A percentile compares a stretch with the other conserved stretches of the same genome.
Evolutionary conservation across 2,888 invertebrate species (phyloP).

Genomic region (Cheilosia grossa): DNA sequence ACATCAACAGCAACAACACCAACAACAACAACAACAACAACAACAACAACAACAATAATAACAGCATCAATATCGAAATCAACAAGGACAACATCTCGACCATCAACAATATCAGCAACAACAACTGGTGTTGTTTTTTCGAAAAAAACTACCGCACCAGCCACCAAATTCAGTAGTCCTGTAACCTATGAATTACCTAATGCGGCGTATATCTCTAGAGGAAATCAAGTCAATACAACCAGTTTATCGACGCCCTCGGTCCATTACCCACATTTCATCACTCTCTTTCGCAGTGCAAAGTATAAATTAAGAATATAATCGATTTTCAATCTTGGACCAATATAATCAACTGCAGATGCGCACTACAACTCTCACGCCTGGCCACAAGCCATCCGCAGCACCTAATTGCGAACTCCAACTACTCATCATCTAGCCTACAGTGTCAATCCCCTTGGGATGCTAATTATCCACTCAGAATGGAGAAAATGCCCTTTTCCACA

Average conservation of each 20-base stretch:
- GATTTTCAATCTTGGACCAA: conserved; percentile 42
- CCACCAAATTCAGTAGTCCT: too few relatives aligned
- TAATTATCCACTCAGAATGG: conserved; percentile 68
- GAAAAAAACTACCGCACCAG: too few relatives aligned
- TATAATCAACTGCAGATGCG: conserved; percentile 50
- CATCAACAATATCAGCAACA: too few relatives aligned
- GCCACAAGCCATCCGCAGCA: conserved; percentile 47
- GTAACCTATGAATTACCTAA: too few relatives aligned
- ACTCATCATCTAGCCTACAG: conserved; percentile 53
- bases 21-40: too few relatives aligned
- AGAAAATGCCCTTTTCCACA: conserved; percentile 39
- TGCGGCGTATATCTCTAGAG: too few relatives aligned
- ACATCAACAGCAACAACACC: too few relatives aligned
- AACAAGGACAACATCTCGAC: too few relatives aligned
- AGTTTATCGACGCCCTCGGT: neutral
- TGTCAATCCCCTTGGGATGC: conserved; percentile 51
- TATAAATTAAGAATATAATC: conserved; percentile 54
- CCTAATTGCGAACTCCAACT: conserved; percentile 64
- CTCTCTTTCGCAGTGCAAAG: neutral
- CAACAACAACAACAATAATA: too few relatives aligned
- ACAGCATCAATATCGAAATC: too few relatives aligned
- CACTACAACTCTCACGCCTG: conserved; percentile 45
- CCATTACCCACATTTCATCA: conserved; percentile 43
- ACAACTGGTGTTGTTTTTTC: too few relatives aligned
- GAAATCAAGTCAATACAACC: neutral